These are phyloP conservation scores for Palythoa grandis DNA, from an alignment of 92 coral and sea anemone species.

Conservation along the genomic window DNA sequence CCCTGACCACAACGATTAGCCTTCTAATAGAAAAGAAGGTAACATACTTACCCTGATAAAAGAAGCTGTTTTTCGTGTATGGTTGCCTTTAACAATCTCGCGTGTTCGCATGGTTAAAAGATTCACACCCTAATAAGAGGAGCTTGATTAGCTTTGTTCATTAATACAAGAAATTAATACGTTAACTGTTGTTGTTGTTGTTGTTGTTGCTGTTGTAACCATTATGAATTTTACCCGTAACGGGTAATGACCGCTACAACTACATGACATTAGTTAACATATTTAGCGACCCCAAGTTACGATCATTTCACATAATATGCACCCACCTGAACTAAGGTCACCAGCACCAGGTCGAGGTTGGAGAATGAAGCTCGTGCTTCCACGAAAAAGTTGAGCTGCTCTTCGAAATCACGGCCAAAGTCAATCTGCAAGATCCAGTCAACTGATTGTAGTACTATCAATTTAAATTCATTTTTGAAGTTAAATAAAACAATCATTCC, in stretches of 20 bases:
- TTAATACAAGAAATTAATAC: not conserved
- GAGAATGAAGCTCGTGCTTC: conserved; percentile 97
- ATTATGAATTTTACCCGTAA: too few relatives aligned
- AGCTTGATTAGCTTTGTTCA: not conserved
- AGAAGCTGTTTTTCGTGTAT: conserved; percentile 96
- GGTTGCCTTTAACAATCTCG: conserved; percentile 91
- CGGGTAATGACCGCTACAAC: too few relatives aligned
- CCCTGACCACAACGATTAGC: too few relatives aligned
- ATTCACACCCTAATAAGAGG: conserved; percentile 77
- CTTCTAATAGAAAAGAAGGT: too few relatives aligned
- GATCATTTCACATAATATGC: too few relatives aligned
- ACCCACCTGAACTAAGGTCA: conserved; percentile 87
- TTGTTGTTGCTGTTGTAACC: too few relatives aligned
- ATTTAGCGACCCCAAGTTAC: too few relatives aligned
- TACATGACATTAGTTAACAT: too few relatives aligned
- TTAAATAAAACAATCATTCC: too few relatives aligned
- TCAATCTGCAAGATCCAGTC: conserved; percentile 68
- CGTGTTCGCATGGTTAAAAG: conserved; percentile 87
- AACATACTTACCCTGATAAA: conserved; percentile 78
- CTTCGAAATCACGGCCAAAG: conserved; percentile 98
- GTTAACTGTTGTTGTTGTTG: not conserved
- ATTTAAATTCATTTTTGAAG: not conserved
- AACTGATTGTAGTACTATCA: not conserved
- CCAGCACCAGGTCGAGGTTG: conserved; percentile 90
- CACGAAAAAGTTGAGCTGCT: conserved; percentile 93